A percentile compares a stretch with the other conserved stretches of the same genome.
phyloP scores from a whole-genome alignment of 2,888 invertebrate genomes.

The Trachelus iudaicus region DNA sequence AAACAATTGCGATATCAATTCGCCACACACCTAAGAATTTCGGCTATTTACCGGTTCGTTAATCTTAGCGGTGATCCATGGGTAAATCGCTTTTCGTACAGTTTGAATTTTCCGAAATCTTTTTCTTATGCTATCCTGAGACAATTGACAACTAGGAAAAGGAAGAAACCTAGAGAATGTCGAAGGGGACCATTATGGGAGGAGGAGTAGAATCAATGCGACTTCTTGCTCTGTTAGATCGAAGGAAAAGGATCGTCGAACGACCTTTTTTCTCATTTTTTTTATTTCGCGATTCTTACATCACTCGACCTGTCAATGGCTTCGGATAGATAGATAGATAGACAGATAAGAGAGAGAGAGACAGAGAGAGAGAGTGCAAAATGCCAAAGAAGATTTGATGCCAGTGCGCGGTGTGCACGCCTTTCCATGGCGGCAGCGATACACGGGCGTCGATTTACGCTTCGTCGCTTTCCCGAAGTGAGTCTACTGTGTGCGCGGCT shows the following conservation, averaged over 20 bases:
- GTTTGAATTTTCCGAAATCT: not conserved
- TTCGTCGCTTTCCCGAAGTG: not conserved
- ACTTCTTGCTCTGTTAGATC: slow-evolving; percentile 1
- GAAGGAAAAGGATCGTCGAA: not conserved
- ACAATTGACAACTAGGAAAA: not conserved
- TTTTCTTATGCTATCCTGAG: not conserved
- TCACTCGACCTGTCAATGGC: not conserved
- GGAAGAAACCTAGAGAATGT: not conserved
- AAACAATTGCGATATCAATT: not conserved
- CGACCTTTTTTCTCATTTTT: too few species aligned
- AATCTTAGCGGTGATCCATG: too few species aligned
- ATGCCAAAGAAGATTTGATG: too few species aligned
- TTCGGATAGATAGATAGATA: not conserved
- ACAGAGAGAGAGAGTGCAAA: slow-evolving; percentile 10
- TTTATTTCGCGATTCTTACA: not conserved
- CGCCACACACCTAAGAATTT: not conserved
- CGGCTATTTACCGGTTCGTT: not conserved
- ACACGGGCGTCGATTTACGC: not conserved
- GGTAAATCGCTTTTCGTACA: too few species aligned
- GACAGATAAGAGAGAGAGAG: slow-evolving; percentile 5
- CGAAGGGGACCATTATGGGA: not conserved
- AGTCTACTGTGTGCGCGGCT: not conserved
- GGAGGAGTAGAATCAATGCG: not conserved
- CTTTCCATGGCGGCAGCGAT: not conserved
- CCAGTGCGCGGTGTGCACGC: too few species aligned